Percentiles rank a stretch among this genome's conserved stretches.
phyloP scores from a whole-genome alignment of 2,113 vertebrate species.

The Leucopsar rothschildi region DNA sequence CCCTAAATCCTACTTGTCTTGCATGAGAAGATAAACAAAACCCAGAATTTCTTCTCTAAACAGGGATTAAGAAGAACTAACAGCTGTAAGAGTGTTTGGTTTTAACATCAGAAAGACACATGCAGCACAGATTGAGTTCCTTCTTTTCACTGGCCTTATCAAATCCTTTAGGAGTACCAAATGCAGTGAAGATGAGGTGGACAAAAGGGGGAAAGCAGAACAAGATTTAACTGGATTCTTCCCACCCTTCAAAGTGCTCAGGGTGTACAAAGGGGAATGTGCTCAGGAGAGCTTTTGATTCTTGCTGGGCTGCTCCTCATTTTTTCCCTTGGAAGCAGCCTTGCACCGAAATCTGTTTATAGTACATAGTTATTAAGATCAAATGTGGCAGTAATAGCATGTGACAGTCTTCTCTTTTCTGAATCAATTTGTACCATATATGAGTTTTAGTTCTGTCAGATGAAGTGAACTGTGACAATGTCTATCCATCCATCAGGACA shows the following conservation, averaged over 20 bases:
- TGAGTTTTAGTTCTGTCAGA: constrained; percentile 29
- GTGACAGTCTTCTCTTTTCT: constrained; percentile 35
- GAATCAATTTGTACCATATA: constrained; percentile 21
- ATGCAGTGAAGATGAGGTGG: background rate
- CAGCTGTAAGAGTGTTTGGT: background rate
- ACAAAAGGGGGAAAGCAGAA: background rate
- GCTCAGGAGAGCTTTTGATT: background rate
- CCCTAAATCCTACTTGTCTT: background rate
- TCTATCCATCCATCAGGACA: constrained; percentile 46
- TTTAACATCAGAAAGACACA: background rate
- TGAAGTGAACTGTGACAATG: constrained; percentile 44
- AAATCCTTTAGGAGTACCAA: background rate
- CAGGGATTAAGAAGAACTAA: background rate
- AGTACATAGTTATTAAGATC: constrained; percentile 29
- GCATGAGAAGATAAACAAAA: background rate
- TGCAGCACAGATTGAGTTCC: background rate
- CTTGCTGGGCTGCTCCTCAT: background rate
- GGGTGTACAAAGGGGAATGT: background rate
- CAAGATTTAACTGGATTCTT: background rate
- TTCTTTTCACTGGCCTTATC: background rate
- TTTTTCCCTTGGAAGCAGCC: background rate
- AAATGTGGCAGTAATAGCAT: constrained; percentile 19
- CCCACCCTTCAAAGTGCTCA: background rate
- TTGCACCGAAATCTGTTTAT: constrained; percentile 20
- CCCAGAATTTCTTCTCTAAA: background rate